Evolutionary conservation across 2,113 vertebrate species (phyloP), one percentile per base, ranked within the genome.

Genomic region (Eulemur macaco): DNA sequence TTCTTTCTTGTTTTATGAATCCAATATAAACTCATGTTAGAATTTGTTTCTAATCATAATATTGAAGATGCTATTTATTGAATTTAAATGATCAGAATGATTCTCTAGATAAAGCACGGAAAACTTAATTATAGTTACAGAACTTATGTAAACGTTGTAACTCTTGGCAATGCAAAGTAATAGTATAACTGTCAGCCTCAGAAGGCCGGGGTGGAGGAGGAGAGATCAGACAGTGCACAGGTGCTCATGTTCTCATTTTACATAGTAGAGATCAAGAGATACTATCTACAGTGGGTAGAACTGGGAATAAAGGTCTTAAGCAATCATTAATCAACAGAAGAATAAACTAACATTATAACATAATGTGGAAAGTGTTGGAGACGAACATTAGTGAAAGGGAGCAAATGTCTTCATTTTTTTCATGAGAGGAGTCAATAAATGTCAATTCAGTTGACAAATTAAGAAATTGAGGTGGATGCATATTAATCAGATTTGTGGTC

Each of bases 21-120:
- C 21, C 12, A 58, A n/a, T 13, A 83, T 23, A 56, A 73, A 60
- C 29, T 82, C 58, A 87, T 69, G 77, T 85, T 76, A 50, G 31
- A 95, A 76, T 89, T 77, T 82, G 31, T 84, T 93, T 91, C 71
- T 96, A 92, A 83, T 84, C 42, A 52, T 71, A 58, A 80, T 10
- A 64, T 64, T 77, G 64, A 94, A 77, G 83, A 64, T 77, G 50
- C 54, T 86, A 3, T 66, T 76, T 80, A 37, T 39, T 91, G 83
- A 42, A 69, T 89, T 91, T 78, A 69, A 88, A 69, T 74, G 50
- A 85, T 91, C 42, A 88, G 86, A 66, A 47, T 85, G 47, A 47
- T 71, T 63, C 29, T 96, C 29, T 60, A 84, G 63, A 45, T 68
- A 87, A 87, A 91, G 76, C 39, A 78, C 1, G 2, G 78, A 45